Percentiles rank a stretch among this genome's conserved stretches.
Conservation (phyloP, 1,140 invertebrate genomes). For the Danaus plexippus region DNA sequence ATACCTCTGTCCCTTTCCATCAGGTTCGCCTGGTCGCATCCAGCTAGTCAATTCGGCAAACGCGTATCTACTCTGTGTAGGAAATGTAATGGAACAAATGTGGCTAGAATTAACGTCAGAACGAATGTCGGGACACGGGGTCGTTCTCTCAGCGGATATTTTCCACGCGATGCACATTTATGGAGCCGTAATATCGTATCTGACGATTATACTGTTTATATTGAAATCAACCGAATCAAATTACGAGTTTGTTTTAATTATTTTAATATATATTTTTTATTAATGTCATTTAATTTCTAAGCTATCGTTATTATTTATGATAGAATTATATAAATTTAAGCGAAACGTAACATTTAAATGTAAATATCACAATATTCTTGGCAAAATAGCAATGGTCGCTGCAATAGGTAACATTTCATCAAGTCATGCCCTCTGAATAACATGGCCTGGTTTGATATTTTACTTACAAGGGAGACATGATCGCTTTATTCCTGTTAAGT, state of each 20-base stretch:
- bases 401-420: constrained; percentile 19
- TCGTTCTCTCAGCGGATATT: constrained; percentile 60
- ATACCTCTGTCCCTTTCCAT: constrained; percentile 37
- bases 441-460: constrained; percentile 3
- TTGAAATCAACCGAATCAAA: constrained; percentile 3
- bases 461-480: constrained; percentile 4
- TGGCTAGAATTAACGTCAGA: constrained; percentile 68
- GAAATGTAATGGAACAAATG: constrained; percentile 73
- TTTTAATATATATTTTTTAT: too few relatives aligned
- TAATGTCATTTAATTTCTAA: too few relatives aligned
- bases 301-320: too few relatives aligned
- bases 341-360: too few relatives aligned
- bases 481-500: constrained; percentile 12
- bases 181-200: constrained; percentile 28
- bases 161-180: constrained; percentile 66
- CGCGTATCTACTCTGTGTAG: constrained; percentile 70
- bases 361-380: too few relatives aligned
- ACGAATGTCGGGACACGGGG: constrained; percentile 67
- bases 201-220: constrained; percentile 36
- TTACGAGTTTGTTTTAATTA: constrained; percentile 1
- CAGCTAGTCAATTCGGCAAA: constrained; percentile 71
- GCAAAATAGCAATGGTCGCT: too few relatives aligned
- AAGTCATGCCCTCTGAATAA: constrained; percentile 39
- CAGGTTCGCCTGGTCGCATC: constrained; percentile 64
- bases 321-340: too few relatives aligned